Evolutionary conservation across 2,797 vertebrate species (phyloP).

Genomic region (Remorina albescens): DNA sequence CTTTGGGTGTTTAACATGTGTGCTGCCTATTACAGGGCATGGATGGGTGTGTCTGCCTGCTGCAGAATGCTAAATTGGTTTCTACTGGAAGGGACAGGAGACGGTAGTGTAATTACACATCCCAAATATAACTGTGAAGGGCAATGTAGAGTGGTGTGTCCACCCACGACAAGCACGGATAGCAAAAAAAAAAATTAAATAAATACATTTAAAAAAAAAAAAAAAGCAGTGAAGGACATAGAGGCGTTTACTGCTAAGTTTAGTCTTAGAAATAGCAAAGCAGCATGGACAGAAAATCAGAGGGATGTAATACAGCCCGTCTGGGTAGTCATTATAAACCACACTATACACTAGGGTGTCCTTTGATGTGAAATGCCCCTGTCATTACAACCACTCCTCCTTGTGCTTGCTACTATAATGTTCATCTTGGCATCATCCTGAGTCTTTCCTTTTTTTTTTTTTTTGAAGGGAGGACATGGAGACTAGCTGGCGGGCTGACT

Average conservation of each 20-base stretch:
- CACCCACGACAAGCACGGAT: constrained; percentile 66
- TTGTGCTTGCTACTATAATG: constrained; percentile 43
- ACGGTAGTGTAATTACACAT: constrained; percentile 77
- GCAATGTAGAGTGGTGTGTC: constrained; percentile 64
- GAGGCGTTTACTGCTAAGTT: constrained; percentile 47
- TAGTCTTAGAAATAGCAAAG: constrained; percentile 65
- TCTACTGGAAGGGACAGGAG: constrained; percentile 57
- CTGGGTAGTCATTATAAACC: constrained; percentile 76
- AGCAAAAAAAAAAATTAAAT: too few relatives aligned
- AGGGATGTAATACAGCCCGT: constrained; percentile 69
- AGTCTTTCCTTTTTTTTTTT: constrained; percentile 63
- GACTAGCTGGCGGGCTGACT: constrained; percentile 25
- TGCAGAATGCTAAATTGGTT: constrained; percentile 73
- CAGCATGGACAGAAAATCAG: constrained; percentile 59
- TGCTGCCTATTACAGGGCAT: constrained; percentile 69
- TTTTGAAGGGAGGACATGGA: constrained; percentile 35
- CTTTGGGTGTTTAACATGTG: constrained; percentile 34
- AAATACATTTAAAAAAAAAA: too few relatives aligned
- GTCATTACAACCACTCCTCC: constrained; percentile 74
- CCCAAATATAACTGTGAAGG: constrained; percentile 73
- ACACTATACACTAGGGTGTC: constrained; percentile 50
- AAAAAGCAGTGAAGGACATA: constrained; percentile 49
- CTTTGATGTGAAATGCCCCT: constrained; percentile 69
- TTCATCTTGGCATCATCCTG: constrained; percentile 54
- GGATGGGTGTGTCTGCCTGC: constrained; percentile 77